Percentiles rank a stretch among this genome's conserved stretches.
These are phyloP conservation scores for Periophthalmus modestus DNA, from an alignment of 2,113 vertebrate genomes.

Conservation along the genomic window DNA sequence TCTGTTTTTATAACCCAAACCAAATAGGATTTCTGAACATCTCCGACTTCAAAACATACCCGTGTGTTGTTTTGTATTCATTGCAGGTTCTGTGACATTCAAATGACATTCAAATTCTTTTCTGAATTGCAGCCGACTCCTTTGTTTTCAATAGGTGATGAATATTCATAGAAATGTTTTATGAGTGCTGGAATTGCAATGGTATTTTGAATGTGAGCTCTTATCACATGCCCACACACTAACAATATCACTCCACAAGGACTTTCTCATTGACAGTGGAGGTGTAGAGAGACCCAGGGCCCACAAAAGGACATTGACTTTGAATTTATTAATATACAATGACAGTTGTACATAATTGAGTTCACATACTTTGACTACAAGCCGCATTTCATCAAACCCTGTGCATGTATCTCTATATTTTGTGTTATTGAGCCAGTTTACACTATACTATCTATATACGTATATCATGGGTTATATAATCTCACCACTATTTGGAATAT, in stretches of 20 bases:
- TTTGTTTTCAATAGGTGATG: slow-evolving; percentile 12
- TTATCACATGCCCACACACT: slow-evolving; percentile 12
- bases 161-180: slow-evolving; percentile 21
- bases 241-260: slow-evolving; percentile 10
- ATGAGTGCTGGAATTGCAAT: slow-evolving; percentile 8
- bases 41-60: slow-evolving; percentile 9
- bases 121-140: slow-evolving; percentile 3
- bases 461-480: too few relatives aligned
- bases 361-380: background rate
- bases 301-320: background rate
- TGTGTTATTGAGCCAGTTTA: too few relatives aligned
- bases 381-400: background rate
- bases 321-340: background rate
- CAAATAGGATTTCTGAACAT: slow-evolving; percentile 9
- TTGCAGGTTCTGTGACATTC: slow-evolving; percentile 17
- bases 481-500: too few relatives aligned
- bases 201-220: slow-evolving; percentile 6
- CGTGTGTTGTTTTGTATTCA: slow-evolving; percentile 14
- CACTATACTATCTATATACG: too few relatives aligned
- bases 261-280: slow-evolving; percentile 3
- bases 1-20: slow-evolving; percentile 10
- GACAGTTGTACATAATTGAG: background rate
- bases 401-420: too few relatives aligned
- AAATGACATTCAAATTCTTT: slow-evolving; percentile 30
- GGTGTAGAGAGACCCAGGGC: background rate